A percentile compares a stretch with the other conserved stretches of the same genome.
Evolutionary conservation across 1,140 invertebrate species (phyloP).

Genomic region (Laupala kohalensis): DNA sequence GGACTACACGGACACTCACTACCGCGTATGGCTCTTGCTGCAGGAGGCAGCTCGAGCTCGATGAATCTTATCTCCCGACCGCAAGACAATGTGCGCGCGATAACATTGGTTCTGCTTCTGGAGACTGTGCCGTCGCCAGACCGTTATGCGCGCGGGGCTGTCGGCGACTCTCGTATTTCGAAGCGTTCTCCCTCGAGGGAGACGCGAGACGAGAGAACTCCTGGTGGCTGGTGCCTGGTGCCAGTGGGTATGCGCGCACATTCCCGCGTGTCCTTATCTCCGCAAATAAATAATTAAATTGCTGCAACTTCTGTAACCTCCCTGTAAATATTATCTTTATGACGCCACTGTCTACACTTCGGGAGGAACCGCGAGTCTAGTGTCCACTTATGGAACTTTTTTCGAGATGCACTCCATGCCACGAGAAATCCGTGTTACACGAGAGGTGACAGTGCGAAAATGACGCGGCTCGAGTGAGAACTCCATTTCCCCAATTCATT

Average conservation of each 20-base stretch:
- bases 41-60: not conserved
- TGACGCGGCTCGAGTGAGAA: not conserved
- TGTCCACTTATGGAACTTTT: not conserved
- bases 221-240: not conserved
- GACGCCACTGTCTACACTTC: not conserved
- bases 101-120: not conserved
- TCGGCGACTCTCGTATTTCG: not conserved
- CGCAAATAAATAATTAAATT: not conserved
- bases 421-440: not conserved
- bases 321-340: not conserved
- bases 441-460: not conserved
- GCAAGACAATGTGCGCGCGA: not conserved
- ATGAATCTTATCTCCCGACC: not conserved
- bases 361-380: not conserved
- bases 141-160: not conserved
- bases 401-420: not conserved
- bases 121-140: too few species aligned
- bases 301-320: not conserved
- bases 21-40: not conserved
- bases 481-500: too few species aligned
- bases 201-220: not conserved
- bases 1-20: not conserved
- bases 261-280: not conserved
- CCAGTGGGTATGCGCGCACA: not conserved
- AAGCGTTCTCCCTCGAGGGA: not conserved